Base-by-base conservation (phyloP, 2,113 vertebrate species). In the Ammodytes marinus region DNA sequence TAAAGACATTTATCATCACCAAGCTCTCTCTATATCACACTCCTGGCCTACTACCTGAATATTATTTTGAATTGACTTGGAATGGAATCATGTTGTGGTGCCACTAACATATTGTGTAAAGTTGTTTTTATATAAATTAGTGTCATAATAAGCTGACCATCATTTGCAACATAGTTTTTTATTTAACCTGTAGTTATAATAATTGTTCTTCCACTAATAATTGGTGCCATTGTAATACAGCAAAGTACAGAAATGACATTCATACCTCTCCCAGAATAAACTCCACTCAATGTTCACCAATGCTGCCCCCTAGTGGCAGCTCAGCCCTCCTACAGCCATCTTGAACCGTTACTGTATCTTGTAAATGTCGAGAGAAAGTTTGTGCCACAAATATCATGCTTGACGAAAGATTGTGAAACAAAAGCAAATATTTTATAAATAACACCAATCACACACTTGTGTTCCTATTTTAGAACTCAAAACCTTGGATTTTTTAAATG, bases 401-500 rank as follows among this genome's bases (percentile, higher is more conserved):
- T 55, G 37, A 74, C 53, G 54, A 60, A 66, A 74, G 37, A 3
- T 2, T 40, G 17, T 69, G 59, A 66, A 78, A 79, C 40, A 61
- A 43, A 70, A 60, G 49, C 8, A 2, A 11, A 7, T 42, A 19
- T 74, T 42, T 49, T 15, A 27, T n/a, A 46, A 68, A 27, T 6
- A 39, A 39, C 40, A 13, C 2, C 47, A 59, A 60, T 47, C 40
- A 40, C 13, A 43, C 2, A 37, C 3, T 57, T 65, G 42, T 0
- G 0, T 49, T 45, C 66, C 47, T 14, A 3, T 17, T 10, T 64
- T 17, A 35, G 35, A 71, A 35, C 42, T 66, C 0, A 65, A 35
- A 54, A 59, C 17, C 39, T 40, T 65, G 7, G 8, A 37, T 49
- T 68, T 40, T 66, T 12, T 15, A 60, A 53, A 42, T 60, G 4